Evolutionary conservation across 2,113 vertebrate species (phyloP), one percentile per base, ranked within the genome.

Genomic region (Mastomys natalensis): DNA sequence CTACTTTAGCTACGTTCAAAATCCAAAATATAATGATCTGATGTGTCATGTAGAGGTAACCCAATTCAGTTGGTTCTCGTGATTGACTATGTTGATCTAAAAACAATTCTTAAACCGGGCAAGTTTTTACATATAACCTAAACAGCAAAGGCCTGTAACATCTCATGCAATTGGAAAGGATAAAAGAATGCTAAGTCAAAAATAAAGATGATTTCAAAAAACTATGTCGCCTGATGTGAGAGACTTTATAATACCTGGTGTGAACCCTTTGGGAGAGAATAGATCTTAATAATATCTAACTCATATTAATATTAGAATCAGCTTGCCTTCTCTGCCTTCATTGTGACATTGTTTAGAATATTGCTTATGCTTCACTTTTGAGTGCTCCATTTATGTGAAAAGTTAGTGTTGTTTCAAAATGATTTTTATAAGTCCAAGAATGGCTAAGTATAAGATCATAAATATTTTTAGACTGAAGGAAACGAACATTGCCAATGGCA

Each of bases 311-410:
- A 22, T 68, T 89, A 85, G 55, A 95, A 85, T 93, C 43, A 78
- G 17, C 48, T 95, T 72, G 40, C 64, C 87, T 88, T 74, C n/a
- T 43, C 48, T 45, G 62, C 48, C 37, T 76, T 74, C 64, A 60
- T 12, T 43, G 51, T 0, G 5, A 16, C 34, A 21, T 58, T 34
- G 60, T 24, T 6, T 2, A 60, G 68, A 81, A 48, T 64, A 72
- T 40, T 92, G n/a, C 22, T 31, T 12, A 11, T 19, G 31, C 45
- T 84, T 95, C 91, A 16, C 80, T 68, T 92, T 81, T 84, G 16
- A 76, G 22, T n/a, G 40, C 76, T 62, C 34, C 88, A 31, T 68
- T 96, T 72, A 87, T 78, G 94, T 93, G 62, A 53, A 78, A 45
- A 48, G 9, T 31, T 26, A 76, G 10, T 77, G 89, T 89, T 89